A percentile compares a stretch with the other conserved stretches of the same genome.
Conservation (phyloP, 2,797 vertebrate genomes). For the Peromyscus eremicus region DNA sequence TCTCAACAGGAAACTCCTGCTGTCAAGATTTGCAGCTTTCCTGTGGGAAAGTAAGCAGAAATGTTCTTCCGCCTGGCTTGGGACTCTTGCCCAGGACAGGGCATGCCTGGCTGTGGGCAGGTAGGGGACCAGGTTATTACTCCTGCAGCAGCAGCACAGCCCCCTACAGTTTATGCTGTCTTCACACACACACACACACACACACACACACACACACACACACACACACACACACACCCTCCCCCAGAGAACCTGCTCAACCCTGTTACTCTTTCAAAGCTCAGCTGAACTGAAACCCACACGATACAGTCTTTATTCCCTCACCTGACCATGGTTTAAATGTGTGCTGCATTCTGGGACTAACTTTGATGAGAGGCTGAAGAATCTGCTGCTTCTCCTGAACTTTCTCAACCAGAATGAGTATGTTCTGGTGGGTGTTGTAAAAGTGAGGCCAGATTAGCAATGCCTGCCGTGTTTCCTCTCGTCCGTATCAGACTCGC, state of each 20-base stretch:
- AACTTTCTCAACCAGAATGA: not conserved
- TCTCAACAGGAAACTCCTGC: not conserved
- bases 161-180: not conserved
- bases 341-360: not conserved
- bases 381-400: not conserved
- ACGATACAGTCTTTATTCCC: not conserved
- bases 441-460: not conserved
- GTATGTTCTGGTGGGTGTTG: not conserved
- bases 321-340: not conserved
- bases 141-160: not conserved
- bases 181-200: not conserved
- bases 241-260: not conserved
- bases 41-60: not conserved
- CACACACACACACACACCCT: no score
- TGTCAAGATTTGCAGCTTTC: not conserved
- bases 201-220: no score
- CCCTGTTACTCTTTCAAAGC: not conserved
- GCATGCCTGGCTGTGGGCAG: not conserved
- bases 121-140: not conserved
- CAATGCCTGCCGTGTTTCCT: not conserved
- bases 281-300: not conserved
- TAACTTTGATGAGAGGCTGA: not conserved
- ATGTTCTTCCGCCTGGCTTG: not conserved
- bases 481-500: not conserved
- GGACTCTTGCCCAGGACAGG: not conserved